phyloP scores from a whole-genome alignment of 2,888 invertebrate genomes.

The Nephrotoma flavescens region DNA sequence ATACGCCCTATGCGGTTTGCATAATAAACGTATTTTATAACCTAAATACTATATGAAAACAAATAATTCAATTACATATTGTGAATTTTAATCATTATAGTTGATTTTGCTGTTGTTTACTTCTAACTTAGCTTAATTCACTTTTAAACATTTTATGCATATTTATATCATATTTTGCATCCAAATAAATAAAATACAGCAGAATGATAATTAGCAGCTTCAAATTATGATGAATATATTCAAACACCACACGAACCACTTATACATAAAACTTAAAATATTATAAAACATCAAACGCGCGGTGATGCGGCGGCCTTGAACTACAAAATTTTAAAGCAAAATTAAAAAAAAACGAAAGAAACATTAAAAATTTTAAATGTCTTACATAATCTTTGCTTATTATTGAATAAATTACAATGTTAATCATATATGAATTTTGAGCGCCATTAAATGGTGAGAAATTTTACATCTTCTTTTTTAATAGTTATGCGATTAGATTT shows the following conservation, averaged over 20 bases:
- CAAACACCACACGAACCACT: neutral
- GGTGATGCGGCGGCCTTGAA: neutral
- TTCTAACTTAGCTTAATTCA: neutral
- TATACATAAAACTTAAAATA: neutral
- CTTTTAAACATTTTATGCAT: neutral
- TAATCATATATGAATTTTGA: neutral
- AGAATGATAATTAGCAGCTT: neutral
- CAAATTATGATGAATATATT: neutral
- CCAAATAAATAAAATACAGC: neutral
- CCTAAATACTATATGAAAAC: neutral
- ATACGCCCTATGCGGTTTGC: neutral
- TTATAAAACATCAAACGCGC: neutral
- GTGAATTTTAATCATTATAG: neutral
- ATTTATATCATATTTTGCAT: neutral
- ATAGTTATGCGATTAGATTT: no score
- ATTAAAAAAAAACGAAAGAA: neutral
- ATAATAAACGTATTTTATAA: neutral
- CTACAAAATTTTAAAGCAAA: neutral
- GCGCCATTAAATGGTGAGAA: neutral
- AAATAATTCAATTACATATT: neutral
- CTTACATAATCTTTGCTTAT: neutral
- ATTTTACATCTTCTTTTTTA: neutral
- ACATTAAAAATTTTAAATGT: neutral
- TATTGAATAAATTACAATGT: neutral
- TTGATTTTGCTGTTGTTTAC: neutral